A percentile compares a stretch with the other conserved stretches of the same genome.
These are phyloP conservation scores for Rhopilema esculentum DNA, from an alignment of 30 jellyfish, hydroid and myxozoan genomes.

Conservation along the genomic window DNA sequence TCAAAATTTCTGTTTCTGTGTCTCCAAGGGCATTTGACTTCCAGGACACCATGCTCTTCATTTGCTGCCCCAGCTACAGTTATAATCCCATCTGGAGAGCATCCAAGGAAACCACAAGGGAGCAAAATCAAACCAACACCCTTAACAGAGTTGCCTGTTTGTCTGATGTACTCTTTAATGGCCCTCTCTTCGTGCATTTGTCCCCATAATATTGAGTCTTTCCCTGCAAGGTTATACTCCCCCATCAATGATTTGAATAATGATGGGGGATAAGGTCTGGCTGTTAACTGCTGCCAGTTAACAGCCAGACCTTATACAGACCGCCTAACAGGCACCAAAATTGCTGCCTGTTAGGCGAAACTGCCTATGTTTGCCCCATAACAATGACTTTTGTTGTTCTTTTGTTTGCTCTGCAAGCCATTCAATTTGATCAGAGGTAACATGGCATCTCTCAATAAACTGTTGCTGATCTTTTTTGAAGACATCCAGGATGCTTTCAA, in stretches of 20 bases:
- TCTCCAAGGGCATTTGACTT: neutral
- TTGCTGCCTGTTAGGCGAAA: conserved; percentile 31
- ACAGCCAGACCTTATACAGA: neutral
- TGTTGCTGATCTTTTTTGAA: neutral
- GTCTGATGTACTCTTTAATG: neutral
- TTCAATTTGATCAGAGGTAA: conserved; percentile 4
- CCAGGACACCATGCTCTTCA: conserved; percentile 1
- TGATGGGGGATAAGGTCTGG: conserved; percentile 20
- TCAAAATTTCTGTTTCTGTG: neutral
- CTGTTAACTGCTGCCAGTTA: neutral
- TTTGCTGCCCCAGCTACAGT: conserved; percentile 45
- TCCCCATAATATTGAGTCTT: conserved; percentile 30
- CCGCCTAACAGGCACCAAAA: neutral
- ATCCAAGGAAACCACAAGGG: neutral
- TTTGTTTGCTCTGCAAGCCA: conserved; percentile 3
- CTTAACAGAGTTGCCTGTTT: neutral
- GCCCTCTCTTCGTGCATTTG: conserved; percentile 19
- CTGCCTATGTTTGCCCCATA: neutral
- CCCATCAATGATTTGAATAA: conserved; percentile 2
- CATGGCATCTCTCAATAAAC: conserved; percentile 13
- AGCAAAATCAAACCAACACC: neutral
- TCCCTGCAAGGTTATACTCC: conserved; percentile 3
- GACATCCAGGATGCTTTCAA: neutral
- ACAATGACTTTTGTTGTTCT: neutral
- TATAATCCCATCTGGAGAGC: neutral